Conservation (phyloP, 1,140 invertebrate species). For the Drosophila nebulosa region DNA sequence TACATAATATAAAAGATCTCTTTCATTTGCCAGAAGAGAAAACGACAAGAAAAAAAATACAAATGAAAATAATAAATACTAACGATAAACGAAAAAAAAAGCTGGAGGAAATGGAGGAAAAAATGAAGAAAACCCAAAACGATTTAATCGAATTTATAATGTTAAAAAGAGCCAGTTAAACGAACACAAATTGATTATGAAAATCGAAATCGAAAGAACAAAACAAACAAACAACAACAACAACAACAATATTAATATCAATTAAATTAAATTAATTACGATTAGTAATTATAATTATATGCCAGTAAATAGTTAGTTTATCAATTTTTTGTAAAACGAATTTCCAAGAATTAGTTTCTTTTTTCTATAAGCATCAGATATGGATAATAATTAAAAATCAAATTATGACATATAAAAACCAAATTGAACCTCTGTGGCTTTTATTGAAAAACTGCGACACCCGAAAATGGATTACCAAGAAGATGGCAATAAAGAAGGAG, state of each 20-base stretch:
- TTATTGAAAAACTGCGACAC: background rate
- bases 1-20: constrained; percentile 6
- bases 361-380: constrained; percentile 69
- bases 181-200: constrained; percentile 20
- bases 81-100: background rate
- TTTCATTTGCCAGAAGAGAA: constrained; percentile 35
- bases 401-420: constrained; percentile 65
- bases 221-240: constrained; percentile 4
- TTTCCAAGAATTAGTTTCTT: constrained; percentile 60
- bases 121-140: constrained; percentile 37
- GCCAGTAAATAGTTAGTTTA: constrained; percentile 67
- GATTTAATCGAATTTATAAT: constrained; percentile 80
- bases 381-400: constrained; percentile 71
- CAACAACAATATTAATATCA: constrained; percentile 66
- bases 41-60: constrained; percentile 10
- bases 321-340: constrained; percentile 75
- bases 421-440: background rate
- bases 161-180: constrained; percentile 71
- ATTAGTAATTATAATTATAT: constrained; percentile 62
- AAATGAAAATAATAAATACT: background rate
- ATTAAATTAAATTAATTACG: constrained; percentile 60
- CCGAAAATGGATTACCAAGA: constrained; percentile 1
- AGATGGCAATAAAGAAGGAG: background rate
- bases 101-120: no score
- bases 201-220: constrained; percentile 9